Percentiles rank a stretch among this genome's conserved stretches.
Evolutionary conservation across 2,797 vertebrate species (phyloP).

Genomic region (Falco columbarius): DNA sequence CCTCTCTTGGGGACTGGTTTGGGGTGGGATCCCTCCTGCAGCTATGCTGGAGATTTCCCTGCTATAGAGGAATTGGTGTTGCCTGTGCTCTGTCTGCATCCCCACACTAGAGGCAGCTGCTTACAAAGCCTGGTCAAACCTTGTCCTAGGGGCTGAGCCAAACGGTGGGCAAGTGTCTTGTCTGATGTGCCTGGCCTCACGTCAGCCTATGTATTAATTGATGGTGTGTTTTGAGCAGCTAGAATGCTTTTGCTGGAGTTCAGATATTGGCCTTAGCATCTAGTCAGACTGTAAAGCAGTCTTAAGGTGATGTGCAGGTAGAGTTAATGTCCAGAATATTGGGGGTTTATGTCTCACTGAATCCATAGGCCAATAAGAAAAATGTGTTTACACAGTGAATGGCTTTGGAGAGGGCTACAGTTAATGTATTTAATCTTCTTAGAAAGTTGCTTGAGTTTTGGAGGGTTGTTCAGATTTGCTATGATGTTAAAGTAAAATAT

Average conservation of each 20-base stretch:
- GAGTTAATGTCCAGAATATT: neutral
- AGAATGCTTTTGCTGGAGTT: neutral
- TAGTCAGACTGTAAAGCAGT: neutral
- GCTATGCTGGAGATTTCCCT: neutral
- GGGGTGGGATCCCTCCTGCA: neutral
- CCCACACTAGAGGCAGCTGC: neutral
- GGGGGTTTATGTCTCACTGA: neutral
- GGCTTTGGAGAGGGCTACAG: neutral
- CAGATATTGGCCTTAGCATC: neutral
- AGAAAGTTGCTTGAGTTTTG: neutral
- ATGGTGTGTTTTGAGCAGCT: neutral
- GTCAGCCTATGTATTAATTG: neutral
- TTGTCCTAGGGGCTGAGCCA: neutral
- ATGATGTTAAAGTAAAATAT: neutral
- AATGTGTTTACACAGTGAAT: fast-evolving
- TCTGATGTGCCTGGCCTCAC: neutral
- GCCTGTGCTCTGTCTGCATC: neutral
- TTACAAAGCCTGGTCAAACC: neutral
- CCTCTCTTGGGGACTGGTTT: neutral
- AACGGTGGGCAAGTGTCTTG: neutral
- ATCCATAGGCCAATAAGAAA: neutral
- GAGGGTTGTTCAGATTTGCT: neutral
- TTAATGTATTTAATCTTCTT: neutral
- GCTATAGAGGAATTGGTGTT: neutral
- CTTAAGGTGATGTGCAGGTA: neutral